Base-by-base conservation (phyloP, 2,797 vertebrate species). In the Pelodytes ibericus region DNA sequence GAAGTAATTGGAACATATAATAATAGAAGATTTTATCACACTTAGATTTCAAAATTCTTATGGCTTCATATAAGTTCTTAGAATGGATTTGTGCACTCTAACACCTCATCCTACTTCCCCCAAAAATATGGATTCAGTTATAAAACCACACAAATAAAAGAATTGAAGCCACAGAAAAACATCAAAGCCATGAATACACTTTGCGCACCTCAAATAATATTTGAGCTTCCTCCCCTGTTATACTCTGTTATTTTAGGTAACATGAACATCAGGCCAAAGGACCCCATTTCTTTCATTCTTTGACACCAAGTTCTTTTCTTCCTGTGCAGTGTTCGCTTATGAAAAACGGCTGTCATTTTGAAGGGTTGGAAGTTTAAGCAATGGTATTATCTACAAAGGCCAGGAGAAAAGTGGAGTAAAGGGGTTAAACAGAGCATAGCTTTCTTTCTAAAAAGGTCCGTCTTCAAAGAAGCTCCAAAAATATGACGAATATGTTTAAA, bases 321-420 rank as follows among this genome's bases (percentile, higher is more conserved):
- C 69, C 4, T 86, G 66, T 72, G 53, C 77, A 62, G 70, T 79
- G 5, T 83, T 72, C 82, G 78, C 82, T 84, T 90, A 82, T 80
- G 66, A 83, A 82, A 88, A 85, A 85, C 65, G 2, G 27, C 80
- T 86, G 36, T 74, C 80, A 77, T 90, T 88, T 68, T 80, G 61
- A 86, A 81, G 69, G 84, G 20, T 67, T 82, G 81, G 83, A 88
- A 85, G 82, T 87, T 65, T 75, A 71, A 75, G 72, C 79, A 84
- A 87, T 87, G 86, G 74, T 80, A 66, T 81, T 83, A 66, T 77
- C 47, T 79, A 79, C 77, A 79, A 79, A 79, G 77, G 63, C 59
- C 51, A 71, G 81, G 71, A 87, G 58, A 84, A 80, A 67, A 74
- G 58, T 81, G 65, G 70, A 74, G 64, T 30, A 24, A 79, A 78